phyloP scores from a whole-genome alignment of 2,113 vertebrate species.

The Gopherus evgoodei region DNA sequence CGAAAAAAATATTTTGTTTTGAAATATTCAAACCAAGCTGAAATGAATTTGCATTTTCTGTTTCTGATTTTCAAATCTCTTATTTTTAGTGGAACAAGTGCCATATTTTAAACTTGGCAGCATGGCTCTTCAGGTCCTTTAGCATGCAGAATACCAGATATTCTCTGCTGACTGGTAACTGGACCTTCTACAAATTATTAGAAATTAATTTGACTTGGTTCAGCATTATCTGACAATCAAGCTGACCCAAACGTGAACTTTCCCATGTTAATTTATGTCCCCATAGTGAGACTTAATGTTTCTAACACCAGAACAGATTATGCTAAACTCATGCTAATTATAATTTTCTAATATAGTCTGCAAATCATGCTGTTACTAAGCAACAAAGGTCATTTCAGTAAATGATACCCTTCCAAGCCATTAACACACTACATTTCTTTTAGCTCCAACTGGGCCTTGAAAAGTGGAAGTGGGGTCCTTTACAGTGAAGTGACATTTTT shows the following conservation, averaged over 20 bases:
- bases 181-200: slow-evolving; percentile 49
- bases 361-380: slow-evolving; percentile 74
- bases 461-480: slow-evolving; percentile 1
- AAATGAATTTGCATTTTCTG: slow-evolving; percentile 28
- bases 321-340: slow-evolving; percentile 70
- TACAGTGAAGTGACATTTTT: neutral
- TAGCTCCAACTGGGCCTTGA: neutral
- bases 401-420: slow-evolving; percentile 56
- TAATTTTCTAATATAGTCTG: slow-evolving; percentile 69
- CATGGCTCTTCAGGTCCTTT: slow-evolving; percentile 28
- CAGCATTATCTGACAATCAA: slow-evolving; percentile 71
- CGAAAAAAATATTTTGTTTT: neutral
- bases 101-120: slow-evolving; percentile 60
- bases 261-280: slow-evolving; percentile 69
- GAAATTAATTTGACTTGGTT: slow-evolving; percentile 75
- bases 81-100: neutral
- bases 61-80: slow-evolving; percentile 23
- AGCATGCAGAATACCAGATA: slow-evolving; percentile 50
- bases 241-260: slow-evolving; percentile 63
- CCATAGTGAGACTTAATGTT: slow-evolving; percentile 47
- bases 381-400: slow-evolving; percentile 69
- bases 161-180: slow-evolving; percentile 38
- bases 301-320: slow-evolving; percentile 58
- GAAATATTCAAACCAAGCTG: neutral
- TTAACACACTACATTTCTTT: slow-evolving; percentile 56